Base-by-base conservation (phyloP, 2,888 invertebrate species). In the Onthophagus sagittarius region DNA sequence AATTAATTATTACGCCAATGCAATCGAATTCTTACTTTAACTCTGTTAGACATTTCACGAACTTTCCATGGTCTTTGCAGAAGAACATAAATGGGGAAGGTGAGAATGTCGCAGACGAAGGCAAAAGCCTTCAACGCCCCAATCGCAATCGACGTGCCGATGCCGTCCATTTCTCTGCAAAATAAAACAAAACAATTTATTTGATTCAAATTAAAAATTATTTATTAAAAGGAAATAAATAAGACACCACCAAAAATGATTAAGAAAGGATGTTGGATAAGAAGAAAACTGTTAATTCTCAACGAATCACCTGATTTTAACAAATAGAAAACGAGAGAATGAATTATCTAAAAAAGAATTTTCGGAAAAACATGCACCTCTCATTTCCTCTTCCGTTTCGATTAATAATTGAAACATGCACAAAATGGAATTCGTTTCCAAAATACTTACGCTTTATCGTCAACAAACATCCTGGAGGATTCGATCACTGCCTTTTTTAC, bases 61-160 rank as follows among this genome's bases (percentile, higher is more conserved):
- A 92, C 91, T 84, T 91, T 90, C 96, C 96, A 97, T 75, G 97
- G 96, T 82, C 92, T 89, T 86, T 96, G 96, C 77, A 94, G 86
- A 77, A 97, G 86, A 81, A 95, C 90, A 87, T 96, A 97, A 32
- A 97, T 90, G 75, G 98, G 95, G 87, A 95, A 94, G 75, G 97
- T 95, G 82, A 98, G 87, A 81, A 97, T 89, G 85, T 98, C 97
- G 87, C 93, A 96, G 78, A 97, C 90, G 84, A 95, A 92, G 79
- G 94, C 91, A 79, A 95, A 88, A 71, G 93, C 92, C 85, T 92
- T 93, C 82, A 96, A 90, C 79, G 94, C 92, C 79, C 90, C 90
- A 81, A 95, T 88, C 81, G 93, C 92, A 83, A 91, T 88, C 83
- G 90, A 86, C 77, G 88, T 86, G 85, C 89, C 89, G 77, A 89